Evolutionary conservation across 64 coral and sea anemone species (phyloP), one percentile per base, ranked within the genome.

Genomic region (Dendronephthya gigantea): DNA sequence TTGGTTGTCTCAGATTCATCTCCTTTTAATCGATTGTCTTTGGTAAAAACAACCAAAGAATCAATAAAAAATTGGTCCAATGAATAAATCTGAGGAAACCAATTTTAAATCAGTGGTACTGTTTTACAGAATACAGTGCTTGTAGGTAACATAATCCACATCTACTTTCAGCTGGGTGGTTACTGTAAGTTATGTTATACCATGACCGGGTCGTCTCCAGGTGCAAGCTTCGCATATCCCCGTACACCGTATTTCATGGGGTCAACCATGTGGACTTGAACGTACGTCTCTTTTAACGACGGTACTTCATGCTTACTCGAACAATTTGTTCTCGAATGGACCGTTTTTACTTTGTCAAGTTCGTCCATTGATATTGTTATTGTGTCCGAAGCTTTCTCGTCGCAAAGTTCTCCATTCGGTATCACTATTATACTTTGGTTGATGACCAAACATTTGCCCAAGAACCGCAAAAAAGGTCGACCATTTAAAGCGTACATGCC

Each of bases 401-500:
- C 14, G 29, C 72, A 79, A 79, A 79, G 72, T 19, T 79, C 72
- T 2, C 72, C 72, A 16, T 79, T 79, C 14, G 72, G 72, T 36
- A 79, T 19, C 27, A 79, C 72, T 34, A 33, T 79, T 36, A 79
- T 79, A 36, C 30, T 15, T 79, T 79, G 72, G 36, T 79, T 79
- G 22, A 79, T 34, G 30, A 79, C 72, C 15, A 79, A 28, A 34
- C 72, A 79, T 34, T 79, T 79, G 72, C 72, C 36, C 15, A 79
- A 1, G 72, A 79, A 79, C 15, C 36, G 34, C n/a, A 79, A 33
- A 79, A 79, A 79, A 36, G 72, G 72, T 19, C 72, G 72, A 39
- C 34, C 34, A 35, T 79, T 79, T 19, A 79, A 79, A 79, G 72
- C 72, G 37, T 79, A 79, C 29, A 79, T 79, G 30, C 72, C 72